phyloP scores from a whole-genome alignment of 2,888 invertebrate species.

The Ichneumoninae sp. region DNA sequence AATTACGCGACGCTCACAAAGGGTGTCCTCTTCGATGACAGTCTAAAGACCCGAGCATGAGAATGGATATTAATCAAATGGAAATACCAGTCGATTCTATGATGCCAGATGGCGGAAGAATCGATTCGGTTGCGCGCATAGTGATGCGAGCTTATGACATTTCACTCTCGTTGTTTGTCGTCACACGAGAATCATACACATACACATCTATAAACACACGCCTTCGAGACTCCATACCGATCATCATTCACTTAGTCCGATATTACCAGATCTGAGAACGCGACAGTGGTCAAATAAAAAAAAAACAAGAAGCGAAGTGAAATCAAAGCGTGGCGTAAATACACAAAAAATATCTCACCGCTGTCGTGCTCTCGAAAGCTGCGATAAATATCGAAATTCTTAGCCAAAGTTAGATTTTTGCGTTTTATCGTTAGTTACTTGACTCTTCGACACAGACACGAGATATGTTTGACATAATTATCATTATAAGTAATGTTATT shows the following conservation, averaged over 20 bases:
- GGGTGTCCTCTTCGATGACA: constrained; percentile 37
- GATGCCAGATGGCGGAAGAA: constrained; percentile 1
- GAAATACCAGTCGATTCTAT: constrained; percentile 30
- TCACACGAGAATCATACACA: constrained; percentile 43
- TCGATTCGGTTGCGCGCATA: constrained; percentile 1
- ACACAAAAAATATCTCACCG: constrained; percentile 51
- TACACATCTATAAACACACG: constrained; percentile 50
- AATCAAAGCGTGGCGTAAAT: constrained; percentile 17
- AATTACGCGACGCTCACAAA: not conserved
- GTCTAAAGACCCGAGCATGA: constrained; percentile 39
- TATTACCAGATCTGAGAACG: constrained; percentile 71
- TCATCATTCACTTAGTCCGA: constrained; percentile 67
- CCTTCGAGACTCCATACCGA: constrained; percentile 67
- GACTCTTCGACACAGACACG: constrained; percentile 68
- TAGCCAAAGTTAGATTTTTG: constrained; percentile 82
- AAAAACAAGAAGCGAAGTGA: not conserved
- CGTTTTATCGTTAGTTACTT: constrained; percentile 73
- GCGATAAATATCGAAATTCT: constrained; percentile 75
- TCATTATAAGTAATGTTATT: constrained; percentile 72
- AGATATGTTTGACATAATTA: constrained; percentile 76
- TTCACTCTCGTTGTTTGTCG: constrained; percentile 19
- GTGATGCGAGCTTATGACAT: not conserved
- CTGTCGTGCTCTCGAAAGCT: constrained; percentile 70
- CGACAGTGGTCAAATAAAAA: constrained; percentile 50
- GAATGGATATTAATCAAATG: constrained; percentile 63